Evolutionary conservation across 2,888 invertebrate genomes (phyloP).

Genomic region (Caenorhabditis plicata): DNA sequence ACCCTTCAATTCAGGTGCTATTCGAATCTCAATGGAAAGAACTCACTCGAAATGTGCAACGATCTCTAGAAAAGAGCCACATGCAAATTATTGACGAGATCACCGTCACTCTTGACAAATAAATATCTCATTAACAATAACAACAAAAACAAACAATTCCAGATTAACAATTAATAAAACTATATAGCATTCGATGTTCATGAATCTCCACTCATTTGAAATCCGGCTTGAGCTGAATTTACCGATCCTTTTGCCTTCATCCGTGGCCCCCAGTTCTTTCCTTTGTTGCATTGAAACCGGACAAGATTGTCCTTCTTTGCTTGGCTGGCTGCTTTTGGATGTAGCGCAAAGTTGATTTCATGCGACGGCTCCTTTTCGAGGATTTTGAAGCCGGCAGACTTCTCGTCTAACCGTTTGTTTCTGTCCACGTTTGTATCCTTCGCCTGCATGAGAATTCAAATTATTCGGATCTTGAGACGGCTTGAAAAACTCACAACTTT

Average conservation of each 20-base stretch:
- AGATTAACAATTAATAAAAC: too few relatives aligned
- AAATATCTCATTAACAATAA: too few relatives aligned
- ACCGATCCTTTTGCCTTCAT: constrained; percentile 64
- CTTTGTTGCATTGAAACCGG: constrained; percentile 63
- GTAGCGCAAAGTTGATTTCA: constrained; percentile 51
- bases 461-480: neutral
- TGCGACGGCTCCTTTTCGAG: constrained; percentile 8
- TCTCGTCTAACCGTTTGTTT: constrained; percentile 26
- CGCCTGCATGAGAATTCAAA: constrained; percentile 27
- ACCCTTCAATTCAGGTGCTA: too few relatives aligned
- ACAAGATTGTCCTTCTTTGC: constrained; percentile 53
- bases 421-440: constrained; percentile 32
- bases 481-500: constrained; percentile 68
- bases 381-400: constrained; percentile 31
- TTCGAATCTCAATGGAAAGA: too few relatives aligned
- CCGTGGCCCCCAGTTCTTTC: constrained; percentile 65
- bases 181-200: too few relatives aligned
- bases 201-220: constrained; percentile 42
- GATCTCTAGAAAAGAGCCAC: too few relatives aligned
- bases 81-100: too few relatives aligned
- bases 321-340: constrained; percentile 51
- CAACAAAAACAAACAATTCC: too few relatives aligned
- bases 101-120: too few relatives aligned
- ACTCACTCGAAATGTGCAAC: too few relatives aligned
- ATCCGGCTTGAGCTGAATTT: constrained; percentile 55